These are phyloP conservation scores for Macaca nemestrina DNA, from an alignment of 2,113 vertebrate genomes.

Conservation along the genomic window DNA sequence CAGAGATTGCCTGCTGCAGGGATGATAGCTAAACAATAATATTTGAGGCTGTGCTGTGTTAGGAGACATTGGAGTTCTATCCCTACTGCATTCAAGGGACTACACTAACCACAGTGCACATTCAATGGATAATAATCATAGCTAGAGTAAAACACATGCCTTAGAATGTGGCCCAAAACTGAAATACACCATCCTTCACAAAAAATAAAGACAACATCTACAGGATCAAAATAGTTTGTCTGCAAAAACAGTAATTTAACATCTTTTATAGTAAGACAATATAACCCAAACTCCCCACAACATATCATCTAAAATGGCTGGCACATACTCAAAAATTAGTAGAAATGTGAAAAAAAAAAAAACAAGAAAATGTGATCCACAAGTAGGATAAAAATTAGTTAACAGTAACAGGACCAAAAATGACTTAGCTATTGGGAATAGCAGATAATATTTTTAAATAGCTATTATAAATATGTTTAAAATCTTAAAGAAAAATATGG, in stretches of 20 bases:
- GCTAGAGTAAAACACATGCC: background rate
- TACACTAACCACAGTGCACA: background rate
- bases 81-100: background rate
- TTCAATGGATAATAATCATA: background rate
- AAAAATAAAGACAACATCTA: background rate
- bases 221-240: background rate
- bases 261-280: background rate
- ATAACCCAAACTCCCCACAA: background rate
- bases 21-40: background rate
- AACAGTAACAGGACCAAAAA: background rate
- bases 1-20: background rate
- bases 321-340: background rate
- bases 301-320: background rate
- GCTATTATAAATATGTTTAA: background rate
- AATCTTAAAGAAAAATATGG: background rate
- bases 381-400: background rate
- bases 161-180: background rate
- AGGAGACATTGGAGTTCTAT: background rate
- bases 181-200: background rate
- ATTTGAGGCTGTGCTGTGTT: background rate
- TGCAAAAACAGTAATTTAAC: background rate
- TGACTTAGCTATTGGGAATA: background rate
- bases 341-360: background rate
- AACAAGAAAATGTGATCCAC: background rate
- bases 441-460: background rate